A percentile compares a stretch with the other conserved stretches of the same genome.
Conservation (phyloP, 2,888 invertebrate species). For the Prenolepis imparis region DNA sequence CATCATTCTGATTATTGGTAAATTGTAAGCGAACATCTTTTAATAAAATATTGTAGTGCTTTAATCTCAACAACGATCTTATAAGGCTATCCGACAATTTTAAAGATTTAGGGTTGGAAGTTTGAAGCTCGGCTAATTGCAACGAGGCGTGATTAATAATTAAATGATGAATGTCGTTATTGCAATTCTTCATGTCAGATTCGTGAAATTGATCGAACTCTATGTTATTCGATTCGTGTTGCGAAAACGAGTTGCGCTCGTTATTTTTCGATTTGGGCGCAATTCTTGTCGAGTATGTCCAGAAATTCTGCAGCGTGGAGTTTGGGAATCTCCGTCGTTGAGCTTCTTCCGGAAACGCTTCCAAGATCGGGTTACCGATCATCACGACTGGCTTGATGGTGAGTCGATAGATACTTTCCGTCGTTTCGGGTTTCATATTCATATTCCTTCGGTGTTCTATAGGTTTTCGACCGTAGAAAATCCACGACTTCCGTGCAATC, state of each 20-base stretch:
- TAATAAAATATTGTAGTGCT: neutral
- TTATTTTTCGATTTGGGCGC: slow-evolving; percentile 12
- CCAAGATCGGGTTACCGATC: slow-evolving; percentile 54
- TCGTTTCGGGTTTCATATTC: slow-evolving; percentile 33
- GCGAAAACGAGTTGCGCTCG: neutral
- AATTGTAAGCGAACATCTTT: neutral
- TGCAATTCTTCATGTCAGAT: slow-evolving; percentile 4
- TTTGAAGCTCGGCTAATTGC: neutral
- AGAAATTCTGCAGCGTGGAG: neutral
- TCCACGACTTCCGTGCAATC: slow-evolving; percentile 4
- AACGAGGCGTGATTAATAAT: neutral
- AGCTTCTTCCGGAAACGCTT: slow-evolving; percentile 60
- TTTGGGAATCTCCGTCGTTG: slow-evolving; percentile 25
- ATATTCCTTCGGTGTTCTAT: slow-evolving; percentile 31
- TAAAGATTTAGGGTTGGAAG: neutral
- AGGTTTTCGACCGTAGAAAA: slow-evolving; percentile 1
- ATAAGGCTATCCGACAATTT: slow-evolving; percentile 3
- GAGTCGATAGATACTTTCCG: slow-evolving; percentile 9
- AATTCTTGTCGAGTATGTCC: slow-evolving; percentile 3
- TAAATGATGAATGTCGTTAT: neutral
- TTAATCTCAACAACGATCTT: neutral
- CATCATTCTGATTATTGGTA: neutral
- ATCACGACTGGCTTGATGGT: slow-evolving; percentile 33
- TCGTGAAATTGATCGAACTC: neutral
- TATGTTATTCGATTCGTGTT: neutral